These are phyloP conservation scores for Seriola dumerili DNA, from an alignment of 2,113 vertebrate species.

Conservation along the genomic window DNA sequence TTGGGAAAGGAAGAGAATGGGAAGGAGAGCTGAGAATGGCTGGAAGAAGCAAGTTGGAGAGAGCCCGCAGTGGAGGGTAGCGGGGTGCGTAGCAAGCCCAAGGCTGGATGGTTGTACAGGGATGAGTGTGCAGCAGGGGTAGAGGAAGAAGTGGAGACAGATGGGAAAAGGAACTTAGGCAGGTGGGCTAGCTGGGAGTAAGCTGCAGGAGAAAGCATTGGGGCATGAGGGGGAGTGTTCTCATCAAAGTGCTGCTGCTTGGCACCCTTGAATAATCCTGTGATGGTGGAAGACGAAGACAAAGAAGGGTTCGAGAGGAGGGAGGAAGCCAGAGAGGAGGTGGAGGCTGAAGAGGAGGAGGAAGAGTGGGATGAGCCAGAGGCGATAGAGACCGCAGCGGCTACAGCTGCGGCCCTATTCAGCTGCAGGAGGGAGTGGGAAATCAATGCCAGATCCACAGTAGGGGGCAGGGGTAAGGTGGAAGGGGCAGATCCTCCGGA, in stretches of 20 bases:
- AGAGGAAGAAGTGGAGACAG: constrained; percentile 78
- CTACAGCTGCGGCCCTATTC: constrained; percentile 84
- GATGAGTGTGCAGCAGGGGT: constrained; percentile 80
- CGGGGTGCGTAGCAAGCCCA: constrained; percentile 77
- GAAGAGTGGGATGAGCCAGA: constrained; percentile 72
- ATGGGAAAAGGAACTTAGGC: constrained; percentile 86
- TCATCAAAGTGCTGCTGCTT: constrained; percentile 87
- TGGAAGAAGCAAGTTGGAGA: constrained; percentile 72
- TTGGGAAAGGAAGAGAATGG: constrained; percentile 83
- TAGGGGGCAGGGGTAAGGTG: constrained; percentile 83
- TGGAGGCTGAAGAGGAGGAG: constrained; percentile 75
- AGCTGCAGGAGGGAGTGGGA: constrained; percentile 87
- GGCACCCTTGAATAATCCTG: constrained; percentile 81
- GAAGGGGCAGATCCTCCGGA: constrained; percentile 81
- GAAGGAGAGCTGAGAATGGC: constrained; percentile 78
- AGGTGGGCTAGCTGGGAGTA: constrained; percentile 86
- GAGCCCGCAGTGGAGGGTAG: constrained; percentile 71
- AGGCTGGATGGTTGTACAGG: constrained; percentile 78
- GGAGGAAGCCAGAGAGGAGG: constrained; percentile 85
- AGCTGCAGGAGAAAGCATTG: constrained; percentile 82
- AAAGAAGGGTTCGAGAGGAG: constrained; percentile 82
- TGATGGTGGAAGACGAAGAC: constrained; percentile 85
- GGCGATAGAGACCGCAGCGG: constrained; percentile 78
- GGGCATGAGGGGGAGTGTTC: constrained; percentile 85
- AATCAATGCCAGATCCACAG: constrained; percentile 85